Conservation (phyloP, 2,797 vertebrate genomes). For the Silurus aristotelis region DNA sequence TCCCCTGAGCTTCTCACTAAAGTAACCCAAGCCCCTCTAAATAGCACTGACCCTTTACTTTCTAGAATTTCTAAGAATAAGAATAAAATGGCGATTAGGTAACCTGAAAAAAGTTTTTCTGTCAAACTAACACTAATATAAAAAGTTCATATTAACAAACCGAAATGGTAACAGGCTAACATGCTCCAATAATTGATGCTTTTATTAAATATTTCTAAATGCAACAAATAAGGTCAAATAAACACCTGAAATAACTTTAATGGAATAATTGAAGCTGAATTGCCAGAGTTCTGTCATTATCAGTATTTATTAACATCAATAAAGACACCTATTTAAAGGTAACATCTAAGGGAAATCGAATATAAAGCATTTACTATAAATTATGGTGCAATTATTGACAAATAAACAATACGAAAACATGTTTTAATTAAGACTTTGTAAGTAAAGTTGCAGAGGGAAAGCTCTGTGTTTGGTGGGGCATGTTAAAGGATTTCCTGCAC, state of each 20-base stretch:
- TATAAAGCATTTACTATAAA: slow-evolving; percentile 55
- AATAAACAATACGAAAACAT: background rate
- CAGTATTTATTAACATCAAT: background rate
- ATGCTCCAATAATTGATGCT: background rate
- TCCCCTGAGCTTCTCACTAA: slow-evolving; percentile 33
- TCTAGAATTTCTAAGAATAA: background rate
- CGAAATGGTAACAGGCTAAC: background rate
- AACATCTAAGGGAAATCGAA: background rate
- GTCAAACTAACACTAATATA: background rate
- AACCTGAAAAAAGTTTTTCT: background rate
- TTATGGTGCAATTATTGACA: background rate
- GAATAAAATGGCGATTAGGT: background rate
- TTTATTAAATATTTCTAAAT: background rate
- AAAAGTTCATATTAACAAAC: no score
- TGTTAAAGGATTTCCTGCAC: slow-evolving; percentile 22
- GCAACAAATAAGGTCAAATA: background rate
- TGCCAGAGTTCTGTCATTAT: background rate
- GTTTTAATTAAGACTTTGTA: background rate
- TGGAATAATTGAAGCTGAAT: background rate
- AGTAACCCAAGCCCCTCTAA: background rate
- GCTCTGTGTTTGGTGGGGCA: slow-evolving; percentile 2
- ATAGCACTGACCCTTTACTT: background rate
- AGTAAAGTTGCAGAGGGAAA: background rate
- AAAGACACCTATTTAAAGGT: background rate
- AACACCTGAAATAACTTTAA: background rate